phyloP scores from a whole-genome alignment of 2,797 vertebrate species.

The Oceanodroma leucorhoa region DNA sequence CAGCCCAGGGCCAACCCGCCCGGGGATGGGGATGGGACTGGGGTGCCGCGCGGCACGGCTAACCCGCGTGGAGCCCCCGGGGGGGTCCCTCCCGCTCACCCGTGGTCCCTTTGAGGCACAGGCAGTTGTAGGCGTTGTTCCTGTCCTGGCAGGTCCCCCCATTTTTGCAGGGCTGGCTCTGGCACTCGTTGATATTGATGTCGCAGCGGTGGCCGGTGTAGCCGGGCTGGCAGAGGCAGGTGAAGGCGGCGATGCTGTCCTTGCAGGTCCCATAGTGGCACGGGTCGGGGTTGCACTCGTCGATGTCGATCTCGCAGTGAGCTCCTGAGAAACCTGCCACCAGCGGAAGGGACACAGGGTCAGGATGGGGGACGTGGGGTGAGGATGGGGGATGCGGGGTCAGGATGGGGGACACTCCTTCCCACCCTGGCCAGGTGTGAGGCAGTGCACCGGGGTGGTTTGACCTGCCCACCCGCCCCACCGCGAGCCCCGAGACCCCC shows the following conservation, averaged over 20 bases:
- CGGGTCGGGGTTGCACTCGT: conserved; percentile 89
- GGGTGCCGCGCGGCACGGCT: accelerated
- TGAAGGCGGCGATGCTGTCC: conserved; percentile 88
- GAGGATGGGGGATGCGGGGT: neutral
- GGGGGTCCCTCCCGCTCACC: conserved; percentile 70
- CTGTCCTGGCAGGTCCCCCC: conserved; percentile 92
- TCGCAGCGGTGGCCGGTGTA: conserved; percentile 92
- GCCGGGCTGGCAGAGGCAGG: conserved; percentile 87
- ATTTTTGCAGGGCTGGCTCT: conserved; percentile 93
- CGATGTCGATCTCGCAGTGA: conserved; percentile 88
- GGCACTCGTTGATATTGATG: conserved; percentile 94
- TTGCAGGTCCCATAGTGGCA: conserved; percentile 93
- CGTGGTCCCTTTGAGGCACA: conserved; percentile 90
- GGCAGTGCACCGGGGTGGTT: accelerated
- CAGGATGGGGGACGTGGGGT: accelerated
- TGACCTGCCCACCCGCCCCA: neutral
- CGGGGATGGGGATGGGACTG: accelerated
- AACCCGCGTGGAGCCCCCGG: accelerated
- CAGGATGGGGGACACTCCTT: neutral
- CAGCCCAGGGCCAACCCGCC: neutral
- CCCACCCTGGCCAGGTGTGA: neutral
- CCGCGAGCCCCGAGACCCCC: accelerated
- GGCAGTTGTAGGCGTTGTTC: conserved; percentile 87
- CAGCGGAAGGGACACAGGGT: neutral
- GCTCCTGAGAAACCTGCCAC: conserved; percentile 84